phyloP scores from a whole-genome alignment of 2,113 vertebrate species.

The Indicator maculatus region DNA sequence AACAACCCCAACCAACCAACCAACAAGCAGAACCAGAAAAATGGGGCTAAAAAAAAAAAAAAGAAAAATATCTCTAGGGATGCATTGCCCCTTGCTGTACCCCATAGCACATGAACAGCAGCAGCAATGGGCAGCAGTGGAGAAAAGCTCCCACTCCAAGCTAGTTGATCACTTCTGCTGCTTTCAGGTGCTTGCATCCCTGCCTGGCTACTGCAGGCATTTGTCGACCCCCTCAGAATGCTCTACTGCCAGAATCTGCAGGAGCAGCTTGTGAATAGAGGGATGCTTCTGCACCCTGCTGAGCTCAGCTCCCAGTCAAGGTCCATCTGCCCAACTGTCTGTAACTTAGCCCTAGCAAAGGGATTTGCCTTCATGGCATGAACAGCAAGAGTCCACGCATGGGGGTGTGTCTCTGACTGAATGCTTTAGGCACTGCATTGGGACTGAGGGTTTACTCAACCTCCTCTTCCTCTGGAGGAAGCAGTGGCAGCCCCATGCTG shows the following conservation, averaged over 20 bases:
- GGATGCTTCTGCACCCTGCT: not conserved
- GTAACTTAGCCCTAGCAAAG: not conserved
- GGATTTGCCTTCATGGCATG: accelerated
- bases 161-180: not conserved
- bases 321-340: accelerated
- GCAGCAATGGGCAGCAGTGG: not conserved
- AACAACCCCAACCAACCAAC: no score
- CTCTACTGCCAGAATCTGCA: not conserved
- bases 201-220: not conserved
- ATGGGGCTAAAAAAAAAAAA: not conserved
- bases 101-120: not conserved
- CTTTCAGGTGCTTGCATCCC: not conserved
- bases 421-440: not conserved
- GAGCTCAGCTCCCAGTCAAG: accelerated
- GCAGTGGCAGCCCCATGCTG: not conserved
- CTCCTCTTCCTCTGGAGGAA: not conserved
- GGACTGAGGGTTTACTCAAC: not conserved
- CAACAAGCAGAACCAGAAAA: not conserved
- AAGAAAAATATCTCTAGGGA: not conserved
- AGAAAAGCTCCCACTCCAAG: not conserved
- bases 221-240: accelerated
- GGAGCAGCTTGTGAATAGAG: accelerated
- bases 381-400: not conserved
- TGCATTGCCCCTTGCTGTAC: not conserved
- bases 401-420: not conserved